Evolutionary conservation across 2,797 vertebrate species (phyloP), one percentile per base, ranked within the genome.

Genomic region (Acridotheres tristis): DNA sequence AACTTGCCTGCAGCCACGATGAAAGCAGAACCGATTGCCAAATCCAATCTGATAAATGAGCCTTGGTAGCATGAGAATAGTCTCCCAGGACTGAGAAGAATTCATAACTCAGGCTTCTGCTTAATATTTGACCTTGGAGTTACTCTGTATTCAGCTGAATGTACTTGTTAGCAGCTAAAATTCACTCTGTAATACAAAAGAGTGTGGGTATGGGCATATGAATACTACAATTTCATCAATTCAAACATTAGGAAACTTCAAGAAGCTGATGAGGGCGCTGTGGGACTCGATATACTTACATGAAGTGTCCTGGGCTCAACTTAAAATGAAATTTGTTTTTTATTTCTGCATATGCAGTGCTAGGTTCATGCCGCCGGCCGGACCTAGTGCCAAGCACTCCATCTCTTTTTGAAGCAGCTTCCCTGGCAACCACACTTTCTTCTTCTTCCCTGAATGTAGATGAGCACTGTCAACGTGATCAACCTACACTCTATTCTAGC

Each of bases 351-450:
- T 92, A 8, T 79, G 40, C 89, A 98, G 98, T 96, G 34, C 95
- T 98, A 75, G 95, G 96, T 76, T 98, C 97, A 13, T 95, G 77
- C 61, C 98, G 96, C 79, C 97, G 65, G 30, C 98, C 98, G 0
- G 98, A 98, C 91, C 96, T 98, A 94, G 98, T 98, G 29, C 98
- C 98, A 16, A 98, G 98, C 87, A 98, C 97, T 29, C 97, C 96
- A 0, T 98, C 98, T 36, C 92, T 98, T 43, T 98, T 98, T 94
- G 98, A 98, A 98, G 98, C 98, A 6, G 92, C 98, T 94, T 98
- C 98, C 84, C 96, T 98, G 96, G 96, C 97, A 63, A 98, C 98
- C 43, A 98, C 98, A 47, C 97, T 98, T 97, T 98, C 98, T 45
- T 98, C 98, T 73, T 98, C 98, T 84, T 98, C 98, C 27, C 88